phyloP scores from a whole-genome alignment of 2,888 invertebrate species.

The Lathronympha strigana region DNA sequence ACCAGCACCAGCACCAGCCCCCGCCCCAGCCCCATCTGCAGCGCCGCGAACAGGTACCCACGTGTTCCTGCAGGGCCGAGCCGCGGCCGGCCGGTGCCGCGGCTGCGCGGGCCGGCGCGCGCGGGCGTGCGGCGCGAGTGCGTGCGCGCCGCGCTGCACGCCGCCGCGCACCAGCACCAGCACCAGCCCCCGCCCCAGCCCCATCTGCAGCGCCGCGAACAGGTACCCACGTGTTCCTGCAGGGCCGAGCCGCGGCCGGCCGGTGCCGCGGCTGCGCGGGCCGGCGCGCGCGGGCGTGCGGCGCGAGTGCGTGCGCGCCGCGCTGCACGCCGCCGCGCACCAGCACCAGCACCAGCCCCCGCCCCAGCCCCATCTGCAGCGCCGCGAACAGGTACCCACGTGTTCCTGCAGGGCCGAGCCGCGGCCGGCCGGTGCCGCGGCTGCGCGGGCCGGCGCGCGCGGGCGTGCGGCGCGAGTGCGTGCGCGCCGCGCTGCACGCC shows the following conservation, averaged over 20 bases:
- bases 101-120: not conserved
- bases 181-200: not conserved
- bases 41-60: not conserved
- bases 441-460: slow-evolving; percentile 88
- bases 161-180: slow-evolving; percentile 11
- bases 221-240: too few species aligned
- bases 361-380: not conserved
- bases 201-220: not conserved
- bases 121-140: not conserved
- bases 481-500: slow-evolving; percentile 61
- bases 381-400: not conserved
- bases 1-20: slow-evolving; percentile 45
- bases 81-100: not conserved
- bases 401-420: too few species aligned
- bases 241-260: not conserved
- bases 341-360: too few species aligned
- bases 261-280: slow-evolving; percentile 29
- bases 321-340: slow-evolving; percentile 84
- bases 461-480: not conserved
- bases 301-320: slow-evolving; percentile 91
- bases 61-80: too few species aligned
- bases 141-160: slow-evolving; percentile 9
- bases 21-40: slow-evolving; percentile 28
- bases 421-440: slow-evolving; percentile 91
- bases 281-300: slow-evolving; percentile 81